phyloP scores from a whole-genome alignment of 2,113 vertebrate genomes.

The Antennarius striatus region DNA sequence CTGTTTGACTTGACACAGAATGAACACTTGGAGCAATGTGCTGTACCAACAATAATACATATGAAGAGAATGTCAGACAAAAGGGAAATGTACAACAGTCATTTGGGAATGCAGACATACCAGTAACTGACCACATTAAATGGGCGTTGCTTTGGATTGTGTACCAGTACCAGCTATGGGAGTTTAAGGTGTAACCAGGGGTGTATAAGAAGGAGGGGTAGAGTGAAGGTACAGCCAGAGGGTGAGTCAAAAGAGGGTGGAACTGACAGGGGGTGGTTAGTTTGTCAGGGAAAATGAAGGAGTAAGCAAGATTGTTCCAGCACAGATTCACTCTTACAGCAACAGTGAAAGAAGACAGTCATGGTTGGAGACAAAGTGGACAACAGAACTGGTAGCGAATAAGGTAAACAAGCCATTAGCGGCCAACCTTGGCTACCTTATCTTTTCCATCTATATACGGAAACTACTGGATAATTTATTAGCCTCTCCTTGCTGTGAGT shows the following conservation, averaged over 20 bases:
- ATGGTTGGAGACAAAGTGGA: slow-evolving; percentile 53
- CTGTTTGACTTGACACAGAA: background rate
- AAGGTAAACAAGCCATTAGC: slow-evolving; percentile 52
- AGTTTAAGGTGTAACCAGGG: slow-evolving; percentile 65
- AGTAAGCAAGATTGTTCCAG: slow-evolving; percentile 72
- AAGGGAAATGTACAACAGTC: slow-evolving; percentile 9
- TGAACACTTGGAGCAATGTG: slow-evolving; percentile 14
- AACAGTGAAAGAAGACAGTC: slow-evolving; percentile 38
- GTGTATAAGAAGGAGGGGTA: slow-evolving; percentile 55
- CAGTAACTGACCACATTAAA: slow-evolving; percentile 47
- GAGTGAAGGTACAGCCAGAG: slow-evolving; percentile 54
- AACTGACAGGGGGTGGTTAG: slow-evolving; percentile 59
- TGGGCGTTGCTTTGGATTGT: slow-evolving; percentile 61
- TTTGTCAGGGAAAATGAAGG: slow-evolving; percentile 60
- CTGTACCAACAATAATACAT: slow-evolving; percentile 3
- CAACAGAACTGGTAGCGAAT: slow-evolving; percentile 37
- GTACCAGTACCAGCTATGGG: slow-evolving; percentile 33
- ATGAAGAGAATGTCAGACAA: slow-evolving; percentile 26
- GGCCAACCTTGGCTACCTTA: slow-evolving; percentile 43
- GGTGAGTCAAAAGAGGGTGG: slow-evolving; percentile 64
- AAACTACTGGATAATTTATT: slow-evolving; percentile 71
- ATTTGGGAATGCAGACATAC: slow-evolving; percentile 71
- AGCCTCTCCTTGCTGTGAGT: slow-evolving; percentile 59
- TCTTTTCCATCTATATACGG: slow-evolving; percentile 62
- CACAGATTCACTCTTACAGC: slow-evolving; percentile 40